Percentiles rank a stretch among this genome's conserved stretches.
Evolutionary conservation across 2,888 invertebrate species (phyloP).

Genomic region (Erebia ligea): DNA sequence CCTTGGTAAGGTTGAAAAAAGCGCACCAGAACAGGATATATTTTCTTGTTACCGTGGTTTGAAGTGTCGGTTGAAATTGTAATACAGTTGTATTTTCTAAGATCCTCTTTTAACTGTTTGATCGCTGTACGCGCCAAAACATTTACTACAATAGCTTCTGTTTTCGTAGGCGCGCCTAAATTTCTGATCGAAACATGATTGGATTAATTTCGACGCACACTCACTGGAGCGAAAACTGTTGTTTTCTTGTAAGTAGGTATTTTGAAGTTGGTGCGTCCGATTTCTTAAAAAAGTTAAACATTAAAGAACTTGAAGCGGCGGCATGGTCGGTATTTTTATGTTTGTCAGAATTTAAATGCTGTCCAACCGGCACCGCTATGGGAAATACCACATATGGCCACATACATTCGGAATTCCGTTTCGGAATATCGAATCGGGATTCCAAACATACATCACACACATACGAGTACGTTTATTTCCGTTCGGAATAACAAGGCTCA

Average conservation of each 20-base stretch:
- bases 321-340: conserved; percentile 25
- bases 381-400: not conserved
- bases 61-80: conserved; percentile 49
- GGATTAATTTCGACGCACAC: conserved; percentile 31
- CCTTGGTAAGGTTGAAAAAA: conserved; percentile 3
- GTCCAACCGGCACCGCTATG: conserved; percentile 20
- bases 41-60: conserved; percentile 50
- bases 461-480: no score
- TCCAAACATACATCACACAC: no score
- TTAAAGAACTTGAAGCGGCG: not conserved
- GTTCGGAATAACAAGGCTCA: no score
- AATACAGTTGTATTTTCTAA: conserved; percentile 44
- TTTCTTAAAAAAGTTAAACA: not conserved
- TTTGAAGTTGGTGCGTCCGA: not conserved
- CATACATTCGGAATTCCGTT: no score
- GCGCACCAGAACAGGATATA: conserved; percentile 46
- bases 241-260: conserved; percentile 34
- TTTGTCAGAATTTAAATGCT: conserved; percentile 44
- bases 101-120: conserved; percentile 46
- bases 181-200: conserved; percentile 36
- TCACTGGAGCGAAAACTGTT: conserved; percentile 34
- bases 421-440: no score
- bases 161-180: conserved; percentile 34
- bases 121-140: conserved; percentile 44
- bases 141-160: conserved; percentile 41